Evolutionary conservation across 2,888 invertebrate genomes (phyloP).

Genomic region (Dorcus hopei): DNA sequence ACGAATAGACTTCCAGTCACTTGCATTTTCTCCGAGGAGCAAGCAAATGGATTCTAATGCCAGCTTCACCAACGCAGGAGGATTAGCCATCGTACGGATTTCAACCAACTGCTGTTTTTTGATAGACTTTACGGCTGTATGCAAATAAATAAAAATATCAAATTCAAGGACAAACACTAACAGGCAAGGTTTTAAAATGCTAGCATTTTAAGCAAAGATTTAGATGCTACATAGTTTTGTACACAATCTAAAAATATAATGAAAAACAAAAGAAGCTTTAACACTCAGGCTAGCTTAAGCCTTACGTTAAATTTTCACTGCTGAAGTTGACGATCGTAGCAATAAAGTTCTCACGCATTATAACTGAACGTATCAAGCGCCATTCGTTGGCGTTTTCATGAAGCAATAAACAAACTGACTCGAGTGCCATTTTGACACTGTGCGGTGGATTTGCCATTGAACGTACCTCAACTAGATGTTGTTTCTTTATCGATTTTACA

Average conservation of each 20-base stretch:
- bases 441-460: constrained; percentile 94
- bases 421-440: constrained; percentile 88
- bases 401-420: constrained; percentile 90
- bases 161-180: background rate
- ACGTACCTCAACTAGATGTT: constrained; percentile 90
- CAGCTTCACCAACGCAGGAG: constrained; percentile 94
- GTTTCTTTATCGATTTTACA: constrained; percentile 94
- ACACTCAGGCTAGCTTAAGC: constrained; percentile 33
- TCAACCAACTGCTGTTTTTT: constrained; percentile 99
- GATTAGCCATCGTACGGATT: constrained; percentile 97
- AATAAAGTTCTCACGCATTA: constrained; percentile 95
- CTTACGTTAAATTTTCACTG: constrained; percentile 90
- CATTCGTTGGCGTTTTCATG: constrained; percentile 90
- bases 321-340: constrained; percentile 92
- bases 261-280: constrained; percentile 9
- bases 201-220: background rate
- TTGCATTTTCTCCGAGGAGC: constrained; percentile 94
- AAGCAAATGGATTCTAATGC: constrained; percentile 98
- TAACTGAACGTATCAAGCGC: constrained; percentile 87
- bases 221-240: background rate
- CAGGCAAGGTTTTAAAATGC: background rate
- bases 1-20: constrained; percentile 98
- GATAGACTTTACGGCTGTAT: constrained; percentile 94
- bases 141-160: constrained; percentile 10
- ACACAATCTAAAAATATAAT: background rate